phyloP scores from a whole-genome alignment of 2,888 invertebrate species.

The Beris chalybata region DNA sequence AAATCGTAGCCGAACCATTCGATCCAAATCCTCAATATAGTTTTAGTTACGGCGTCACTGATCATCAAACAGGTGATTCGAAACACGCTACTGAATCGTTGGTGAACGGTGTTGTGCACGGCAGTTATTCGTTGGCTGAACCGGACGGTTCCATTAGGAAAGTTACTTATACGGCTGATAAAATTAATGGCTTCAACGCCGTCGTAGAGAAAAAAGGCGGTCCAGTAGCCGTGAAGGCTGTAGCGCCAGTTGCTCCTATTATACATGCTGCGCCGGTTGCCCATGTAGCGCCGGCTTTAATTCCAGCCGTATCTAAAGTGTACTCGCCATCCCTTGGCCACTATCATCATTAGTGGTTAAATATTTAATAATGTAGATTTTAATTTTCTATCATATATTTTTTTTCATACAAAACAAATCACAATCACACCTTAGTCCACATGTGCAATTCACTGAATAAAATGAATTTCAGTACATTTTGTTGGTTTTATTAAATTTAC shows the following conservation, averaged over 20 bases:
- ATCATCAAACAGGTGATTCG: constrained; percentile 64
- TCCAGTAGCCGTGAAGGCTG: constrained; percentile 41
- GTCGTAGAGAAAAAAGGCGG: constrained; percentile 61
- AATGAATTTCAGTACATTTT: constrained; percentile 51
- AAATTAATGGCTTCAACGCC: constrained; percentile 69
- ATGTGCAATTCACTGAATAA: constrained; percentile 53
- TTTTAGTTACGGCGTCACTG: constrained; percentile 69
- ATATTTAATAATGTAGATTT: constrained; percentile 10
- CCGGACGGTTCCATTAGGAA: constrained; percentile 66
- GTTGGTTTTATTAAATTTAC: neutral
- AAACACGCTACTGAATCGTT: constrained; percentile 60
- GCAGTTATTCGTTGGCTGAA: constrained; percentile 65
- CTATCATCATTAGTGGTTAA: constrained; percentile 28
- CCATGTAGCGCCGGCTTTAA: constrained; percentile 33
- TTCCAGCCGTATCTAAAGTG: constrained; percentile 23
- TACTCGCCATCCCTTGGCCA: constrained; percentile 34
- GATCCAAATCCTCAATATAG: constrained; percentile 64
- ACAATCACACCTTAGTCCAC: constrained; percentile 11
- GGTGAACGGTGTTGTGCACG: constrained; percentile 67
- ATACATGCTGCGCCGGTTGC: constrained; percentile 36
- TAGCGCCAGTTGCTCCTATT: constrained; percentile 44
- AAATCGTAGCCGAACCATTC: constrained; percentile 45
- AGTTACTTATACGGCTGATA: constrained; percentile 68
- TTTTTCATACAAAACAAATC: constrained; percentile 1
- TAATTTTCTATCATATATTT: neutral